Evolutionary conservation across 2,888 invertebrate genomes (phyloP).

Genomic region (Timema cristinae): DNA sequence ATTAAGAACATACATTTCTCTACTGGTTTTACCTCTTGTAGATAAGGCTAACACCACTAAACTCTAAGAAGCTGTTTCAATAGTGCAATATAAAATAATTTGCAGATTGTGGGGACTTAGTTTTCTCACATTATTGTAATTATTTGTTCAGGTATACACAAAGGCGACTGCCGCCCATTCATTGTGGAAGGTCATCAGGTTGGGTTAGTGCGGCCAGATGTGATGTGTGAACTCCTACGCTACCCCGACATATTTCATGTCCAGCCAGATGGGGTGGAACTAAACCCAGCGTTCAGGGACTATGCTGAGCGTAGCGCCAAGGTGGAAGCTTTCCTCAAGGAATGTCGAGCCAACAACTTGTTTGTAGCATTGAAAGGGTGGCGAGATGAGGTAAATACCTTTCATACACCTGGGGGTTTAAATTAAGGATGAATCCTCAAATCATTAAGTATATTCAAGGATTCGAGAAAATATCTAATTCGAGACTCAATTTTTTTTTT

Average conservation of each 20-base stretch:
- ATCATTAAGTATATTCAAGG: too few species aligned
- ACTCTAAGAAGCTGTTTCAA: too few species aligned
- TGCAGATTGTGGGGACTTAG: too few species aligned
- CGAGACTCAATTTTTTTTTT: too few species aligned
- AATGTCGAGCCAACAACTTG: slow-evolving; percentile 68
- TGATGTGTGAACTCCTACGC: slow-evolving; percentile 72
- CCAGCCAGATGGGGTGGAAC: slow-evolving; percentile 67
- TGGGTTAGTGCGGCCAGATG: slow-evolving; percentile 80
- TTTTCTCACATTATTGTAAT: too few species aligned
- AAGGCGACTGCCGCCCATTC: slow-evolving; percentile 79
- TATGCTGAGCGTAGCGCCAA: slow-evolving; percentile 75
- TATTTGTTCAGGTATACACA: slow-evolving; percentile 61
- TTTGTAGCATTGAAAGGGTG: slow-evolving; percentile 84
- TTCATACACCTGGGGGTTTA: too few species aligned
- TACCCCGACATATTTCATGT: slow-evolving; percentile 79
- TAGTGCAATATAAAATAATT: too few species aligned
- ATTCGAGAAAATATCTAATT: too few species aligned
- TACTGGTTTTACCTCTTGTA: too few species aligned
- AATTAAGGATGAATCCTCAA: too few species aligned
- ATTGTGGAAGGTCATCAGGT: slow-evolving; percentile 86
- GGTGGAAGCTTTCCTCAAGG: slow-evolving; percentile 73
- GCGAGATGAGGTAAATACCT: slow-evolving; percentile 74
- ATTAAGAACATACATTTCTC: too few species aligned
- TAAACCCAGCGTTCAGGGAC: slow-evolving; percentile 83
- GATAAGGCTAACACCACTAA: too few species aligned